Conservation (phyloP, 2,888 invertebrate genomes). For the Allacma fusca region DNA sequence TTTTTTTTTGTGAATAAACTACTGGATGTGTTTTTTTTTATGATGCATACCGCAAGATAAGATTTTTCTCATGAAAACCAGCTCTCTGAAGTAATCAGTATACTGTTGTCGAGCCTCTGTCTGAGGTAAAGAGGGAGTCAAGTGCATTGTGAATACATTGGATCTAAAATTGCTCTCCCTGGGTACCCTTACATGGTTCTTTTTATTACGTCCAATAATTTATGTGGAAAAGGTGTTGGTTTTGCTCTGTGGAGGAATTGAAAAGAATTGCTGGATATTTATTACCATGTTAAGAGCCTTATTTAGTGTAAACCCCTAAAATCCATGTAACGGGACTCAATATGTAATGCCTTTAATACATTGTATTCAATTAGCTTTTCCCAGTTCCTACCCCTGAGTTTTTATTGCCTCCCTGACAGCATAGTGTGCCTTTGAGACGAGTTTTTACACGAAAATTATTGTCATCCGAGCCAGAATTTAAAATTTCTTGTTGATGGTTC, state of each 20-base stretch:
- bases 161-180: background rate
- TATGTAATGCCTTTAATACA: conserved; percentile 20
- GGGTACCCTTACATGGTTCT: conserved; percentile 20
- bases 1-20: too few species aligned
- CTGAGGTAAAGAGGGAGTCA: background rate
- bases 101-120: background rate
- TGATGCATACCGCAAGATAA: conserved; percentile 7
- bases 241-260: background rate
- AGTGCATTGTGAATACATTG: background rate
- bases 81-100: background rate
- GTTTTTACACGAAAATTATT: conserved; percentile 12
- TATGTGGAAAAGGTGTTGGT: conserved; percentile 9
- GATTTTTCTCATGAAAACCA: conserved; percentile 4
- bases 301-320: conserved; percentile 33
- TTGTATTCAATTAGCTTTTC: conserved; percentile 34
- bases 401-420: background rate
- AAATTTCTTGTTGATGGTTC: conserved; percentile 22
- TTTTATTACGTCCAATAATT: conserved; percentile 32
- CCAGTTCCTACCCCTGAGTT: conserved; percentile 2
- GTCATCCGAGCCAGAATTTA: conserved; percentile 35
- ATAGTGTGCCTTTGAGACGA: background rate
- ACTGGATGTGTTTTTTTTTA: conserved; percentile 6
- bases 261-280: background rate
- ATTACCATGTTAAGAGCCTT: conserved; percentile 17
- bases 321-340: background rate